Percentiles rank a stretch among this genome's conserved stretches.
These are phyloP conservation scores for Centropus bengalensis DNA, from an alignment of 2,113 vertebrate genomes.

Conservation along the genomic window DNA sequence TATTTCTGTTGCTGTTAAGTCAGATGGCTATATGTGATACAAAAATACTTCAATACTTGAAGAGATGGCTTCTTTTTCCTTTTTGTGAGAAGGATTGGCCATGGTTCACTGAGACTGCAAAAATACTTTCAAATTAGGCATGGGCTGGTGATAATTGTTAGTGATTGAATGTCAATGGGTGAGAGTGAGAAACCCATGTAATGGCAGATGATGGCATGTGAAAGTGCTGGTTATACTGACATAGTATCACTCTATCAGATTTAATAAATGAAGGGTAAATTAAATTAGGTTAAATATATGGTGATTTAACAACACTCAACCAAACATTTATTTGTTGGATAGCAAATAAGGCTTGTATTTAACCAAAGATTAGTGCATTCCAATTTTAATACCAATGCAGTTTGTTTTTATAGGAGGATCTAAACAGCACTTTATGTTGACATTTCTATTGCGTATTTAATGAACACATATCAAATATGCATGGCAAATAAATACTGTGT, in stretches of 20 bases:
- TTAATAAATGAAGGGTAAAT: slow-evolving; percentile 73
- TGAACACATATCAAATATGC: slow-evolving; percentile 81
- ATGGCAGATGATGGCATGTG: neutral
- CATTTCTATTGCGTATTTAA: slow-evolving; percentile 81
- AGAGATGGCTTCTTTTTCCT: slow-evolving; percentile 1
- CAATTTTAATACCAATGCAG: slow-evolving; percentile 58
- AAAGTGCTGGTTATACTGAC: slow-evolving; percentile 39
- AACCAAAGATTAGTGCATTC: slow-evolving; percentile 74
- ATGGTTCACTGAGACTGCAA: slow-evolving; percentile 35
- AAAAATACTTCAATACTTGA: slow-evolving; percentile 4
- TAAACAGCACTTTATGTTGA: slow-evolving; percentile 81
- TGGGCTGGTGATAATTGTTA: slow-evolving; percentile 55
- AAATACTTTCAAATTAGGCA: slow-evolving; percentile 60
- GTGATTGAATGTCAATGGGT: slow-evolving; percentile 54
- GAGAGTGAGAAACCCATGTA: slow-evolving; percentile 15
- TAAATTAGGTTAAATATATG: slow-evolving; percentile 76
- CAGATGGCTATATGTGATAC: neutral
- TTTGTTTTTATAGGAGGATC: slow-evolving; percentile 78
- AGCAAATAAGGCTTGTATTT: slow-evolving; percentile 76
- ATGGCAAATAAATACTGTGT: slow-evolving; percentile 80
- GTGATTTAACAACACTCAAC: slow-evolving; percentile 75
- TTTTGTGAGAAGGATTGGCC: slow-evolving; percentile 32
- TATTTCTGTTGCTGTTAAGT: neutral
- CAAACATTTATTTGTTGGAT: slow-evolving; percentile 70
- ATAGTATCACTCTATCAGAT: slow-evolving; percentile 33